Evolutionary conservation across 2,113 vertebrate species (phyloP).

Genomic region (Ivindomyrus marchei): DNA sequence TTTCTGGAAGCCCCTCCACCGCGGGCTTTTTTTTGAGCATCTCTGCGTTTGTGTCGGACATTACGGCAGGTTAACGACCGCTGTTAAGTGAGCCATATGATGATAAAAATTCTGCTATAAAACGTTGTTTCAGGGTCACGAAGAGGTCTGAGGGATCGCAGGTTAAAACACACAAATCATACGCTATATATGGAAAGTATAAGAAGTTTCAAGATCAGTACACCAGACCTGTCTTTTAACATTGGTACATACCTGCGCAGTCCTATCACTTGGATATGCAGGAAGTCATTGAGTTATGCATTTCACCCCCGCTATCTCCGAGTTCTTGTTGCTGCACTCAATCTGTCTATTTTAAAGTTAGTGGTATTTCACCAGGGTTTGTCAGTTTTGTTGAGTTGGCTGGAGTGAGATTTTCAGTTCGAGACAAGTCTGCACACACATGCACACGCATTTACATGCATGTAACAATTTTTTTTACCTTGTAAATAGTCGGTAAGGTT

Average conservation of each 20-base stretch:
- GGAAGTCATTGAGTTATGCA: background rate
- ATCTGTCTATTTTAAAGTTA: background rate
- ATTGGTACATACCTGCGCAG: background rate
- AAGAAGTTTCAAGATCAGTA: background rate
- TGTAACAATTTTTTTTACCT: no score
- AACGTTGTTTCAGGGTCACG: background rate
- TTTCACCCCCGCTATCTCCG: background rate
- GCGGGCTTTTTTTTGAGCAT: background rate
- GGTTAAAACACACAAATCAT: background rate
- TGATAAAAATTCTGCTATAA: background rate
- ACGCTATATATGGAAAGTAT: background rate
- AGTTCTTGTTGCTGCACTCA: background rate
- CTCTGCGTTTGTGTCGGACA: background rate
- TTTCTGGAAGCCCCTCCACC: background rate
- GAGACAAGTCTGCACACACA: no score
- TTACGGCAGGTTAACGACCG: background rate
- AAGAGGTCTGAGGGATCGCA: background rate
- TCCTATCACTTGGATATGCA: background rate
- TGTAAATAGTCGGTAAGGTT: background rate
- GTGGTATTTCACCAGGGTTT: background rate
- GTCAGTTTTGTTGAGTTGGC: background rate
- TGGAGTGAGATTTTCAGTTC: background rate
- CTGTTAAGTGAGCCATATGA: background rate
- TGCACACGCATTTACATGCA: no score
- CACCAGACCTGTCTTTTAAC: background rate